Evolutionary conservation across 2,113 vertebrate species (phyloP).

Genomic region (Hypocryptadius cinnamomeus): DNA sequence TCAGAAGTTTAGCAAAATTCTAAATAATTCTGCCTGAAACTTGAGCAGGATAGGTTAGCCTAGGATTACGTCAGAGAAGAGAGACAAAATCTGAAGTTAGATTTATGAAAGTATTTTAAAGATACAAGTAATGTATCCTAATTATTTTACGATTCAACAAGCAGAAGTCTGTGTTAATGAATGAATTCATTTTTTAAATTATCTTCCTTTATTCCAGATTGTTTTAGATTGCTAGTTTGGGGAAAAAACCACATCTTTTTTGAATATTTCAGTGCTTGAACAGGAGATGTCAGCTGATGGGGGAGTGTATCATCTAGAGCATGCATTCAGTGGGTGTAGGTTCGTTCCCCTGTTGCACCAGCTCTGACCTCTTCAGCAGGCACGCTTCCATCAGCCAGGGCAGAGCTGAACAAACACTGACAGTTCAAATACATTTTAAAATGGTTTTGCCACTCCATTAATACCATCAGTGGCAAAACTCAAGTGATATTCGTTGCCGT

Average conservation of each 20-base stretch:
- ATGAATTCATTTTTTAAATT: rapidly evolving
- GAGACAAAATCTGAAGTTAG: background rate
- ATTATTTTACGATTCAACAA: background rate
- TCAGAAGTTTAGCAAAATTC: background rate
- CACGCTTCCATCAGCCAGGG: background rate
- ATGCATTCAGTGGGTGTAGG: too few species aligned
- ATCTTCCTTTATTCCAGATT: background rate
- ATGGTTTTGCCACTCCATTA: background rate
- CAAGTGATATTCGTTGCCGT: rapidly evolving
- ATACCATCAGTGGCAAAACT: background rate
- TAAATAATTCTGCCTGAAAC: background rate
- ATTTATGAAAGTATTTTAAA: background rate
- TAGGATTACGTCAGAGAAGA: background rate
- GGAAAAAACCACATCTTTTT: background rate
- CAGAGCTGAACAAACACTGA: background rate
- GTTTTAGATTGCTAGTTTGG: background rate
- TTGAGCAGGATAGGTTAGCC: background rate
- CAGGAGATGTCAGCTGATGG: background rate
- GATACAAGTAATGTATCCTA: background rate
- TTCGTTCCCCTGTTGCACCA: background rate
- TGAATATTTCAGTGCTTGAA: background rate
- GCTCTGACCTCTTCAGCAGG: background rate
- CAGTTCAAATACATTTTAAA: background rate
- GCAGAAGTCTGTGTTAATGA: background rate
- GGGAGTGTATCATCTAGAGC: background rate